phyloP scores from a whole-genome alignment of 2,888 invertebrate species.

The Corythucha ciliata region DNA sequence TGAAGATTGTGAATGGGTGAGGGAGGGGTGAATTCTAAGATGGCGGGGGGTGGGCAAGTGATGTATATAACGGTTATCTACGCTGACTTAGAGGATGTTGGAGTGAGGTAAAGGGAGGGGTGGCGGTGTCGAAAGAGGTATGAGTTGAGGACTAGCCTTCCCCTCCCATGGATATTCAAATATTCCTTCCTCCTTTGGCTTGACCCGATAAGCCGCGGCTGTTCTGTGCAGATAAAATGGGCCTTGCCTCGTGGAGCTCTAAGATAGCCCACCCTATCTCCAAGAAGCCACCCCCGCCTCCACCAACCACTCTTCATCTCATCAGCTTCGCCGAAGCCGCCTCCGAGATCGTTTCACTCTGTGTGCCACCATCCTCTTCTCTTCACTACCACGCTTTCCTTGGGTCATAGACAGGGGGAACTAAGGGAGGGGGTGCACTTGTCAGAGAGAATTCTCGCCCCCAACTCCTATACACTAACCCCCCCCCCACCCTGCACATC shows the following conservation, averaged over 20 bases:
- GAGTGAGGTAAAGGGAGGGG: too few relatives aligned
- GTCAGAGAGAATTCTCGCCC: too few relatives aligned
- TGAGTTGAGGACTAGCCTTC: too few relatives aligned
- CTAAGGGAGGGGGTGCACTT: too few relatives aligned
- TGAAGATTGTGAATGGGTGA: neutral
- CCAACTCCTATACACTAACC: too few relatives aligned
- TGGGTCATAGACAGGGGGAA: too few relatives aligned
- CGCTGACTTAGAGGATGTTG: too few relatives aligned
- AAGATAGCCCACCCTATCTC: conserved; percentile 25
- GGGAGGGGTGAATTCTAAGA: neutral
- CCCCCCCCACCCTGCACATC: conserved; percentile 18
- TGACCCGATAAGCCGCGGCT: conserved; percentile 29
- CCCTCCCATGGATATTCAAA: conserved; percentile 25
- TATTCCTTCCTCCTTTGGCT: conserved; percentile 19
- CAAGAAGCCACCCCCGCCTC: conserved; percentile 19
- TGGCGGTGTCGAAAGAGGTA: too few relatives aligned
- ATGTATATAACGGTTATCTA: conserved; percentile 5
- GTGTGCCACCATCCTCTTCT: too few relatives aligned
- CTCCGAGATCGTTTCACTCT: too few relatives aligned
- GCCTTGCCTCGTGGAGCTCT: conserved; percentile 23
- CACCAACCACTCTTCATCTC: neutral
- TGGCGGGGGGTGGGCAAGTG: neutral
- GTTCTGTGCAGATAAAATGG: conserved; percentile 25
- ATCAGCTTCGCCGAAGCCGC: too few relatives aligned
- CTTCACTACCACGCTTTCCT: too few relatives aligned